Evolutionary conservation across 2,113 vertebrate species (phyloP), one percentile per base, ranked within the genome.

Genomic region (Colossoma macropomum): DNA sequence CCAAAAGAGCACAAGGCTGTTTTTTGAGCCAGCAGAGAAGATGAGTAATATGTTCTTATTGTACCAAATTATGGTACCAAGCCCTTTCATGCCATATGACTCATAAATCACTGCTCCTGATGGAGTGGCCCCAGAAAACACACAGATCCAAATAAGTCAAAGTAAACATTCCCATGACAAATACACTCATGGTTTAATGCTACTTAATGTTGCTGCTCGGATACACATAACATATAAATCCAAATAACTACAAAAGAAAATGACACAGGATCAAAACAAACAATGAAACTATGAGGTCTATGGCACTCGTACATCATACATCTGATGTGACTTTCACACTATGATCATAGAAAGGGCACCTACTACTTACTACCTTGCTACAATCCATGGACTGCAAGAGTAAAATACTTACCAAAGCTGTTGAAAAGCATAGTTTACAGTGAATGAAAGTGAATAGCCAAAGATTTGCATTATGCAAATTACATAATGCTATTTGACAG

Each of bases 11-110:
- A 48, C 75, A 45, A 12, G 11, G 32, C 27, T 17, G 63, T 13
- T 9, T 6, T 56, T 41, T 10, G 13, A 76, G 60, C 50, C 50
- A 77, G 50, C 21, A 52, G 77, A 59, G 23, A 60, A 69, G 56
- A 77, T 77, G 81, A 86, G 65, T 60, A 80, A 83, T 74, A 65
- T 48, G 65, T 80, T 62, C 68, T 56, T 25, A 45, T 77, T 60
- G 30, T 60, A 70, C 11, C 54, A 48, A 28, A 80, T 75, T 76
- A 76, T 80, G 77, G 45, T 69, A 66, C 75, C 66, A 80, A 79
- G n/a, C 74, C 32, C 52, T 63, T 32, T 79, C 77, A 73, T 9
- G 32, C 62, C 41, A 45, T 27, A 38, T 85, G 77, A 85, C 63
- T 80, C 48, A 71, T 50, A 79, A 74, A 50, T 52, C 25, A 68